Base-by-base conservation (phyloP, 35 echinoderm and acorn worm genomes). In the Anneissia japonica region DNA sequence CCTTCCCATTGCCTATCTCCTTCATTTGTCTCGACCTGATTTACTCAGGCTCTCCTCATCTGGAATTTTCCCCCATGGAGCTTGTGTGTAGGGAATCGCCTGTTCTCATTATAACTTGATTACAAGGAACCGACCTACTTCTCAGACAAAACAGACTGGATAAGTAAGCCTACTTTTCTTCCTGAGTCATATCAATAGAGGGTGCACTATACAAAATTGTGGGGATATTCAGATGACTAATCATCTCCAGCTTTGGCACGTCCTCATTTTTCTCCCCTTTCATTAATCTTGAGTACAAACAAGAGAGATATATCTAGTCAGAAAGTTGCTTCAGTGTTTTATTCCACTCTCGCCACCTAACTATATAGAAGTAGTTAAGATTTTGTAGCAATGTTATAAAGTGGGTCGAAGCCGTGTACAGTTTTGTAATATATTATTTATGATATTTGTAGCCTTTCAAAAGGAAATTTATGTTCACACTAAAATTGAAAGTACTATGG, bases 81-180 rank as follows among this genome's bases (percentile, higher is more conserved):
- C 11, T 16, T 64, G 51, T 64, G 51, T 64, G 51, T 64, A 19
- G 51, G 51, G 51, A 64, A 64, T 64, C 51, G 51, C 19, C 11
- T 64, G 51, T 64, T 64, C 51, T 64, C 51, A 64, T 64, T 64
- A 64, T 64, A 64, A 64, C 51, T 64, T 64, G 51, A 64, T 64
- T 64, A 64, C 51, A 64, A 64, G 51, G 51, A 64, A 64, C 51
- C 51, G 51, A 64, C 51, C 51, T 64, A 64, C 51, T 64, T 64
- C 51, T 64, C 9, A 2, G 7, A 64, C 51, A 9, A 64, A 19
- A 26, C 19, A 64, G 21, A 1, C 51, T 64, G 51, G 51, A 64
- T 26, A 19, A 64, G 9, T 23, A 64, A 64, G 51, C 19, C 51
- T 64, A 64, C 51, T 16, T 64, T 64, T 23, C 1, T 64, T 64